A percentile compares a stretch with the other conserved stretches of the same genome.
phyloP scores from a whole-genome alignment of 2,113 vertebrate genomes.

The Mungos mungo region DNA sequence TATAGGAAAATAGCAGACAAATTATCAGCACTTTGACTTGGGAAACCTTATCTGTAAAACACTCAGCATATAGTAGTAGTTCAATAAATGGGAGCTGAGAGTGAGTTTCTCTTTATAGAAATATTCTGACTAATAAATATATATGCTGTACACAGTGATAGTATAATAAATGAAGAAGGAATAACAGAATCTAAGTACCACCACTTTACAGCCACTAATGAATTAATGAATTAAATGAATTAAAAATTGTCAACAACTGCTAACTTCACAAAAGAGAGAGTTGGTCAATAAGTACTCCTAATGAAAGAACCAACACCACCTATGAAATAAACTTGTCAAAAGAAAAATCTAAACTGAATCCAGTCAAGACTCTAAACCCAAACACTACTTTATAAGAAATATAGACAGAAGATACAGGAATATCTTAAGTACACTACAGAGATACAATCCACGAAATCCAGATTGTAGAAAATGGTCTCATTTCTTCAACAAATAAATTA shows the following conservation, averaged over 20 bases:
- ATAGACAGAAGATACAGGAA: neutral
- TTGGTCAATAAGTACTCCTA: neutral
- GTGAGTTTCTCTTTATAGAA: neutral
- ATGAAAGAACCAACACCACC: neutral
- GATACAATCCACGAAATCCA: neutral
- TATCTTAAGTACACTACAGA: neutral
- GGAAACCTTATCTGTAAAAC: neutral
- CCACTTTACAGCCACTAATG: neutral
- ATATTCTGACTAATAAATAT: neutral
- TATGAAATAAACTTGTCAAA: neutral
- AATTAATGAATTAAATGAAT: neutral
- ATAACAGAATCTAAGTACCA: neutral
- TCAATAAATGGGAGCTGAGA: neutral
- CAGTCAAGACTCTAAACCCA: neutral
- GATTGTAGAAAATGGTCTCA: neutral
- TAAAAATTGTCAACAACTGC: neutral
- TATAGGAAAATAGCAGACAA: neutral
- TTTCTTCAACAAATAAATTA: neutral
- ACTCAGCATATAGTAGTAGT: no score
- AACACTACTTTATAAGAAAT: neutral
- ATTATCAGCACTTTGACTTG: neutral
- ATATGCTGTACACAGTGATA: neutral
- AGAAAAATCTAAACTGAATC: neutral
- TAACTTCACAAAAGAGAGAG: neutral
- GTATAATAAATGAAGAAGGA: neutral